phyloP scores from a whole-genome alignment of 2,888 invertebrate species.

The Callimorpha dominula region DNA sequence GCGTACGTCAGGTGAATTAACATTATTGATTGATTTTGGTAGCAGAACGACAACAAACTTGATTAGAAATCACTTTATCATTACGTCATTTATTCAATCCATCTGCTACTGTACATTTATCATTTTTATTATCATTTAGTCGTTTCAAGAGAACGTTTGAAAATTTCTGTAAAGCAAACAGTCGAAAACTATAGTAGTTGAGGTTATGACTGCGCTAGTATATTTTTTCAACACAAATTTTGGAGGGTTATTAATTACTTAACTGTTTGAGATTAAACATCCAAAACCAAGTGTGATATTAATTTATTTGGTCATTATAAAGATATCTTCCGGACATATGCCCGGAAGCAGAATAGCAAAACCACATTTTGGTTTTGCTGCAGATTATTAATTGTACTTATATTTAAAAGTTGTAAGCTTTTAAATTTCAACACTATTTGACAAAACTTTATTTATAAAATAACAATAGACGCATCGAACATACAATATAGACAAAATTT shows the following conservation, averaged over 20 bases:
- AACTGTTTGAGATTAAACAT: not conserved
- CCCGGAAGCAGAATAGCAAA: no score
- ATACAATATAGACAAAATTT: no score
- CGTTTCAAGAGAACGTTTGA: not conserved
- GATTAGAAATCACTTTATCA: not conserved
- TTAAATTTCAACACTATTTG: no score
- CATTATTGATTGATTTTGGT: constrained; percentile 9
- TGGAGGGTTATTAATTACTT: not conserved
- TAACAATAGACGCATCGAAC: no score
- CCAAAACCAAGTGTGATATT: no score
- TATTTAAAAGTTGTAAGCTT: no score
- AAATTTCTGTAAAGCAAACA: no score
- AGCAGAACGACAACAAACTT: not conserved
- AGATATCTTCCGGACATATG: no score
- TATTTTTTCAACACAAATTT: not conserved
- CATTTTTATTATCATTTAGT: not conserved
- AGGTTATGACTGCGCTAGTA: not conserved
- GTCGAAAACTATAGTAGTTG: not conserved
- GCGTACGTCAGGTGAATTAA: constrained; percentile 28
- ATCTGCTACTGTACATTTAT: not conserved
- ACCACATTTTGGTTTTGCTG: no score
- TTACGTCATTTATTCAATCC: not conserved
- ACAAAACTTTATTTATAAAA: no score
- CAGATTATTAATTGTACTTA: no score
- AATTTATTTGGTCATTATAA: no score